Conservation (phyloP, 2,797 vertebrate genomes). For the Gadopsis bispinosus region DNA sequence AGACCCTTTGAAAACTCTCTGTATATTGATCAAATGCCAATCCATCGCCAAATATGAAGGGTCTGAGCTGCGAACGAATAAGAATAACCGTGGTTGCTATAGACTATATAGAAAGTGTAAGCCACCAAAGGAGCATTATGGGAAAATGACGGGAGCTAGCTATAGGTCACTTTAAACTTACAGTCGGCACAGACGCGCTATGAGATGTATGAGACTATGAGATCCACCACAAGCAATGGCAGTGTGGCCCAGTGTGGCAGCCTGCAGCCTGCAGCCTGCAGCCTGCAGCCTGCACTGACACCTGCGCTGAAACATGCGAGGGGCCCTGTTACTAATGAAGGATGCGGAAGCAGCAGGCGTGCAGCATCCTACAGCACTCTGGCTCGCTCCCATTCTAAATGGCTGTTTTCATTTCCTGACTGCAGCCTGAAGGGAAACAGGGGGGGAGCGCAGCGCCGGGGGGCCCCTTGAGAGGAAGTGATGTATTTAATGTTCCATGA, state of each 20-base stretch:
- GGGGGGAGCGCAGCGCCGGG: conserved; percentile 45
- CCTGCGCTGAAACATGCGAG: conserved; percentile 30
- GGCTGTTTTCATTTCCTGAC: conserved; percentile 76
- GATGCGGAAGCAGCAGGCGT: conserved; percentile 19
- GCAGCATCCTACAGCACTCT: conserved; percentile 46
- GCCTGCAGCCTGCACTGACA: not conserved
- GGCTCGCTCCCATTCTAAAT: conserved; percentile 61
- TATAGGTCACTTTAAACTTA: conserved; percentile 7
- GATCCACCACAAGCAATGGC: conserved; percentile 10
- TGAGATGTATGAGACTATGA: not conserved
- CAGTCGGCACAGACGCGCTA: not conserved
- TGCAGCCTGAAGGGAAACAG: conserved; percentile 61
- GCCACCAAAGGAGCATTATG: conserved; percentile 11
- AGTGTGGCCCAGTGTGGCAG: not conserved
- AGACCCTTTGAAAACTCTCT: not conserved
- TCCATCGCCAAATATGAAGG: not conserved
- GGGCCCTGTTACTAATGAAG: conserved; percentile 6
- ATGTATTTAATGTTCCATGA: conserved; percentile 82
- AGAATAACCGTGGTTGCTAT: not conserved
- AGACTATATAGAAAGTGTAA: not conserved
- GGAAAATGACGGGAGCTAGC: not conserved
- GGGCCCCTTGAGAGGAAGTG: conserved; percentile 74
- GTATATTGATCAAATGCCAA: not conserved
- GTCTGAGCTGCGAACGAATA: not conserved
- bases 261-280: not conserved